These are phyloP conservation scores for Mus minutoides DNA, from an alignment of 2,797 vertebrate species.

Conservation along the genomic window DNA sequence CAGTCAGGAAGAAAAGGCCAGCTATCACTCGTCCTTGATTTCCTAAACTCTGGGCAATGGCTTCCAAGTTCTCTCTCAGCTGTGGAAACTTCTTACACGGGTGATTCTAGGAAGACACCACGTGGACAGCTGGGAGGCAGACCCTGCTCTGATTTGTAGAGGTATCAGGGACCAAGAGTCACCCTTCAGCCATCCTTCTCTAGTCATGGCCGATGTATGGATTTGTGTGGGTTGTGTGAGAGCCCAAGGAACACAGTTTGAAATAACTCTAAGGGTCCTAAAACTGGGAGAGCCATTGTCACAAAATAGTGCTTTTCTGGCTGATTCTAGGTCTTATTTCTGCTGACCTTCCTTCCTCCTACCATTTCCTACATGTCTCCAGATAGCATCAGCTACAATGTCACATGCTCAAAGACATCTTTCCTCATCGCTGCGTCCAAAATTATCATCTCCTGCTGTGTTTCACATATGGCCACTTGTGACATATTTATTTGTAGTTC, in stretches of 20 bases:
- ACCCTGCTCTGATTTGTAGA: background rate
- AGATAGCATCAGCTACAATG: background rate
- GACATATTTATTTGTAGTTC: background rate
- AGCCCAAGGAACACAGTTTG: background rate
- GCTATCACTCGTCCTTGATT: background rate
- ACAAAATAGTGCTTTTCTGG: background rate
- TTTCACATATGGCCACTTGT: background rate
- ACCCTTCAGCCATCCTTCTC: background rate
- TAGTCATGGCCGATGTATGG: background rate
- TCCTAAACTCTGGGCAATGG: background rate
- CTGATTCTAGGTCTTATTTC: background rate
- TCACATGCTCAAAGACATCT: background rate
- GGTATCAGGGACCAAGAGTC: background rate
- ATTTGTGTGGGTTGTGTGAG: background rate
- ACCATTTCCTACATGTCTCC: background rate
- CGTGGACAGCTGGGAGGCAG: background rate
- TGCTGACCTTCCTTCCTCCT: background rate
- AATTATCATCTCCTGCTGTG: background rate
- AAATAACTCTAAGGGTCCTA: background rate
- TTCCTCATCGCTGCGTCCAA: background rate
- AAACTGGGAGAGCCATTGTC: background rate
- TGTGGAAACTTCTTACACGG: background rate
- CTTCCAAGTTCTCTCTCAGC: conserved; percentile 1
- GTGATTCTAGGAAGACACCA: background rate
- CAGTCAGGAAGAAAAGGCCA: background rate